These are phyloP conservation scores for Psittacula echo DNA, from an alignment of 2,797 vertebrate genomes.

Conservation along the genomic window DNA sequence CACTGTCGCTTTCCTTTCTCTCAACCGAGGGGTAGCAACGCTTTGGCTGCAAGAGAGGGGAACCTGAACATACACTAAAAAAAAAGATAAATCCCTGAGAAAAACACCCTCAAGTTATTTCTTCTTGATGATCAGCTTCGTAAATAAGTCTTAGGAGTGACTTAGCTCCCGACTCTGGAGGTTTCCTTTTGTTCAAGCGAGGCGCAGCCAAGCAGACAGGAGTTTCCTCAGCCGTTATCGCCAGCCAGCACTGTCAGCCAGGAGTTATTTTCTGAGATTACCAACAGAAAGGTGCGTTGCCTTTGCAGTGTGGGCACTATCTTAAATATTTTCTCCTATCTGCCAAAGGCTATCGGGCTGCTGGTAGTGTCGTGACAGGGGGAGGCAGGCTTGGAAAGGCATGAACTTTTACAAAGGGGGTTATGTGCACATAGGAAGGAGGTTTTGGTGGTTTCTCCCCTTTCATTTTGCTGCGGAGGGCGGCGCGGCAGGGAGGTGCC, in stretches of 20 bases:
- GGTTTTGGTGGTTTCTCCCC: too few species aligned
- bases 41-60: not conserved
- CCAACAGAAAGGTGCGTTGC: not conserved
- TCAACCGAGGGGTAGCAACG: not conserved
- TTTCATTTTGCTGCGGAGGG: not conserved
- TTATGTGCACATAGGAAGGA: not conserved
- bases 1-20: not conserved
- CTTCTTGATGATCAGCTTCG: slow-evolving; percentile 38
- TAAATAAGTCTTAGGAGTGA: slow-evolving; percentile 58
- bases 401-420: not conserved
- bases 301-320: not conserved
- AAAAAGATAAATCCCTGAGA: not conserved
- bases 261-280: slow-evolving; percentile 13
- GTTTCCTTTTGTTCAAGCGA: slow-evolving; percentile 72
- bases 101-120: slow-evolving; percentile 34
- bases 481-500: not conserved
- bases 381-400: not conserved
- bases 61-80: not conserved
- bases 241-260: slow-evolving; percentile 2
- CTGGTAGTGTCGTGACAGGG: not conserved
- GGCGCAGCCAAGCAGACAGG: slow-evolving; percentile 43
- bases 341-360: not conserved
- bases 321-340: not conserved
- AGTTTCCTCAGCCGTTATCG: slow-evolving; percentile 46
- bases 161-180: slow-evolving; percentile 48